A percentile compares a stretch with the other conserved stretches of the same genome.
phyloP scores from a whole-genome alignment of 2,113 vertebrate species.

The Lota lota region DNA sequence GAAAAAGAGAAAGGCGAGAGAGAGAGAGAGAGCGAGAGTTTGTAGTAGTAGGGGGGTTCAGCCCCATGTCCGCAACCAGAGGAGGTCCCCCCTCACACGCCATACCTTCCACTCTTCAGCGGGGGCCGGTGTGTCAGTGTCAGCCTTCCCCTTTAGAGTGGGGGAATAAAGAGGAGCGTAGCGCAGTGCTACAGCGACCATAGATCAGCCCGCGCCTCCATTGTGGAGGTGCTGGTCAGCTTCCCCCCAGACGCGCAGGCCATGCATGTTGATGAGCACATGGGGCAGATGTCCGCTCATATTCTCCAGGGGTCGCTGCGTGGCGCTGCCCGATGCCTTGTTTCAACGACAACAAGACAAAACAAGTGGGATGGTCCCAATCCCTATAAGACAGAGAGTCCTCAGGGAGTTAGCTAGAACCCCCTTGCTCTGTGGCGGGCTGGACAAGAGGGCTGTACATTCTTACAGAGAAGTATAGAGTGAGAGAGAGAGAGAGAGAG shows the following conservation, averaged over 20 bases:
- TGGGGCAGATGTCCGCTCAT: constrained; percentile 62
- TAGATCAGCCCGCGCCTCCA: constrained; percentile 64
- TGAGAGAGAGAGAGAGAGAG: background rate
- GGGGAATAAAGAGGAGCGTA: constrained; percentile 48
- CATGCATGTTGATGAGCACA: constrained; percentile 66
- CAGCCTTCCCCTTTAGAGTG: constrained; percentile 40
- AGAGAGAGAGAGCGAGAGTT: too few relatives aligned
- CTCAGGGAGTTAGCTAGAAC: constrained; percentile 41
- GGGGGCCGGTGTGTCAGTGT: constrained; percentile 43
- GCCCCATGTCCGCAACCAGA: background rate
- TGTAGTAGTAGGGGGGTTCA: background rate
- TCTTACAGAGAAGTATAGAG: constrained; percentile 18
- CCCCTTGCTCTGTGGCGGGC: background rate
- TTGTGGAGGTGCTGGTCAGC: constrained; percentile 57
- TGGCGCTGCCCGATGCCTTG: constrained; percentile 30
- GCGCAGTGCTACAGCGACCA: constrained; percentile 33
- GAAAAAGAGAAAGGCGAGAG: too few relatives aligned
- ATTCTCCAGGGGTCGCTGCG: constrained; percentile 26
- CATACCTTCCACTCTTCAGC: constrained; percentile 25
- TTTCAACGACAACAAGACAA: constrained; percentile 33
- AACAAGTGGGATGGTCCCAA: constrained; percentile 29
- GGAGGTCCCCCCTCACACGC: constrained; percentile 12
- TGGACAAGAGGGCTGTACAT: constrained; percentile 32
- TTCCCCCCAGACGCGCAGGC: constrained; percentile 55
- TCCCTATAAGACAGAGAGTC: constrained; percentile 29